These are phyloP conservation scores for Luffia ferchaultella DNA, from an alignment of 2,888 invertebrate species.

Conservation along the genomic window DNA sequence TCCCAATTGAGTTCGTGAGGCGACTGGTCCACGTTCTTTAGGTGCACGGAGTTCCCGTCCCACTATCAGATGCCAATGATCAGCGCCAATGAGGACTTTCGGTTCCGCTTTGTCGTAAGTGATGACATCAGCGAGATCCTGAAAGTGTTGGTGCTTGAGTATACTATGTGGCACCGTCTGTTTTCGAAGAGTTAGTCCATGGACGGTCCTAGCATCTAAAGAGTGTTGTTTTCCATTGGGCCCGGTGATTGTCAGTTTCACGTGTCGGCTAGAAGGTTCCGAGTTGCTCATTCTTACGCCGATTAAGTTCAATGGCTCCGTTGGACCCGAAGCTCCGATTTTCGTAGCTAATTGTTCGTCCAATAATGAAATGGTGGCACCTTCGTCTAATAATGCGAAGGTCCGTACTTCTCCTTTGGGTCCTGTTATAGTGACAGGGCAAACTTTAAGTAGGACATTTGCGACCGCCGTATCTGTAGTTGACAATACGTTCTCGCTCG, in stretches of 20 bases:
- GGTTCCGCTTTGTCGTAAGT: neutral
- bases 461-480: too few species aligned
- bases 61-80: conserved; percentile 1
- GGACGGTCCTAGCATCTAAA: neutral
- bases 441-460: too few species aligned
- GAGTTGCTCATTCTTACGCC: neutral
- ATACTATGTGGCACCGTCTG: neutral
- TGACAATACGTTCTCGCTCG: too few species aligned
- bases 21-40: neutral
- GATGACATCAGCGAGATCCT: neutral
- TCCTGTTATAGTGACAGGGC: too few species aligned
- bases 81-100: neutral
- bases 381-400: too few species aligned
- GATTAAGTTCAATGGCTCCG: neutral
- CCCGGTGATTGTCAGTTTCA: neutral
- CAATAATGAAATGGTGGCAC: too few species aligned
- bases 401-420: too few species aligned
- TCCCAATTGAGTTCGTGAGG: neutral
- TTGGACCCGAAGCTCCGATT: neutral
- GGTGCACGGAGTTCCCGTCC: neutral
- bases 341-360: neutral
- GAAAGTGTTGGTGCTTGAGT: neutral
- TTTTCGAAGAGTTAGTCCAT: neutral
- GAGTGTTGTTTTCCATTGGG: neutral
- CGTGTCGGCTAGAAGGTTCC: neutral